Evolutionary conservation across 35 echinoderm and acorn worm species (phyloP), one percentile per base, ranked within the genome.

Genomic region (Patiria miniata): DNA sequence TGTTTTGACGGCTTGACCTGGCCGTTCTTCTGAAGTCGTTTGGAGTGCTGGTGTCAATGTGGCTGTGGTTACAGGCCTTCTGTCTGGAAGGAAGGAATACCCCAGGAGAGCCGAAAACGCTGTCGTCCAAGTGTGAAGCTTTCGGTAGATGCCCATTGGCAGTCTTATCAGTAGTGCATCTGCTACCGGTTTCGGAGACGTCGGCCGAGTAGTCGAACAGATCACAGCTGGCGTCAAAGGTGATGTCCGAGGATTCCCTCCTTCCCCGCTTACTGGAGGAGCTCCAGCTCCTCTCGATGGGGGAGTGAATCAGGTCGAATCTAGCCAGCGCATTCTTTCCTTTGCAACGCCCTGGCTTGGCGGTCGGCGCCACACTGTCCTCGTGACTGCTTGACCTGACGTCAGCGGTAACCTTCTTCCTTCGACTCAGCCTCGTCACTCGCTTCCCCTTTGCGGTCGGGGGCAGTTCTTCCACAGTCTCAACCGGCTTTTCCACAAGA

Each of bases 201-300:
- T 73, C 65, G 34, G 29, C 65, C 5, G 65, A 23, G 65, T 73
- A 73, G 0, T 34, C 65, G 29, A 73, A 73, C 8, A 73, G 65
- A 30, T 73, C 65, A 73, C 65, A 73, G 29, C 65, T 73, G 26
- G 65, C 34, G 65, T 73, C 65, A 73, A 73, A 73, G 15, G 15
- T 73, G 65, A 15, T 14, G 34, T 73, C 65, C 1, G 26, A 34
- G 0, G 65, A 32, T 14, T 73, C 65, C 29, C 26, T 73, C 15
- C 65, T 1, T 73, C 65, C 65, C 15, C 65, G 65, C 16, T 73
- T 73, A 23, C 29, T 73, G 19, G 34, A 73, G 26, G 65, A 73
- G 14, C 34, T 26, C 7, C 1, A 73, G 65, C 26, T 1, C 34
- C 65, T 73, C 26, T 73, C 65, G 9, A 73, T 73, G 21, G 65